A percentile compares a stretch with the other conserved stretches of the same genome.
Conservation (phyloP, 2,113 vertebrate genomes). For the Lycocorax pyrrhopterus region DNA sequence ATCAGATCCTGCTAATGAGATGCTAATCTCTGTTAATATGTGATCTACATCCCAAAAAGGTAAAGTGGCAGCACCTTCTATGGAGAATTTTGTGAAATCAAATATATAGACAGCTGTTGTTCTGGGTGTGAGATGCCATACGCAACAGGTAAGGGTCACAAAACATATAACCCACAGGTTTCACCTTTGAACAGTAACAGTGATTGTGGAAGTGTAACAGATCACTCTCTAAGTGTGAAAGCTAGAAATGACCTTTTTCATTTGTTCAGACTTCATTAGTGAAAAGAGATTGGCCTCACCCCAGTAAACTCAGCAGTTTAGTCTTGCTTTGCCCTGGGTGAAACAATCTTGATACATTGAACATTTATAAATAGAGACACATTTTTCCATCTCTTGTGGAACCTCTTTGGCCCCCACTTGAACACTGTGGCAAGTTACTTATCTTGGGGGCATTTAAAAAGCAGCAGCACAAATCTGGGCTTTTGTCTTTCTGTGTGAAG, state of each 20-base stretch:
- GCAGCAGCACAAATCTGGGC: not conserved
- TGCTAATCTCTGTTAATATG: not conserved
- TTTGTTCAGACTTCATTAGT: not conserved
- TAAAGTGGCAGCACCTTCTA: not conserved
- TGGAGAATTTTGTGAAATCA: not conserved
- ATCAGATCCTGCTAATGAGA: not conserved
- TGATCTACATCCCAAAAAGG: not conserved
- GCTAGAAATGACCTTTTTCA: not conserved
- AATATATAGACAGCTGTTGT: not conserved
- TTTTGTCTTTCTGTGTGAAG: not conserved
- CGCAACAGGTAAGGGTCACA: not conserved
- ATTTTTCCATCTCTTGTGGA: not conserved
- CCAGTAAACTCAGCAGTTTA: not conserved
- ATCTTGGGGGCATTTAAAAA: not conserved
- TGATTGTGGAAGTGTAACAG: not conserved
- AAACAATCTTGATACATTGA: not conserved
- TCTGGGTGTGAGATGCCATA: not conserved
- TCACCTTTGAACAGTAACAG: not conserved
- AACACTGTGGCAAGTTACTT: not conserved
- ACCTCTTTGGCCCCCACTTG: not conserved
- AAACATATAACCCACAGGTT: not conserved
- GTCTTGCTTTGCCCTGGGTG: not conserved
- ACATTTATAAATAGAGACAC: not conserved
- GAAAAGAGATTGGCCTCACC: not conserved
- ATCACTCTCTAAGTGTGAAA: not conserved